Evolutionary conservation across 2,797 vertebrate species (phyloP), one percentile per base, ranked within the genome.

Genomic region (Pseudotriccus pelzelni): DNA sequence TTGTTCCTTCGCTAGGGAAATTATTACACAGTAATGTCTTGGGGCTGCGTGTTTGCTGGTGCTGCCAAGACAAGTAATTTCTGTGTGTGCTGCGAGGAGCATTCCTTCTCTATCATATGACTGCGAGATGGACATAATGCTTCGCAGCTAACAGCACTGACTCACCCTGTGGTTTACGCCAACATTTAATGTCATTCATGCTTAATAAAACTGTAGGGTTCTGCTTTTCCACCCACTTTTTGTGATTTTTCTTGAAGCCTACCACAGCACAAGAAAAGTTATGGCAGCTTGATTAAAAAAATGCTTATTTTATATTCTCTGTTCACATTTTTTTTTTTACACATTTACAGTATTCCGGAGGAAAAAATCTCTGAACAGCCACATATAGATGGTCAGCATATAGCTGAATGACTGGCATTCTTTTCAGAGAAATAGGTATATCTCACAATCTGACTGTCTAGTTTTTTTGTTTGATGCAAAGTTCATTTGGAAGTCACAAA

Each of bases 21-120:
- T 92, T 88, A 85, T 95, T 93, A 90, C 93, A 82, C 49, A 69
- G 77, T 82, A 89, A 72, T 80, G 67, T 93, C 92, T 96, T 89
- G 82, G 89, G 90, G 82, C 92, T 78, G 56, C 55, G 70, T 13
- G 9, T 87, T 94, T 89, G 93, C 70, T 86, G 78, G 50, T 88
- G 91, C 84, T 97, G 91, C 95, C 94, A 93, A 89, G 86, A 96
- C 83, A 92, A 96, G 92, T 89, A 23, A 73, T 94, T 93, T 91
- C 76, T 90, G 32, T 82, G 70, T 90, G 74, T 58, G 56, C 75
- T 86, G 75, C 70, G 73, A 92, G 81, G 49, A 89, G 83, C 79
- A 75, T 91, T 96, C 84, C 79, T 87, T 56, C 43, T 95, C 79
- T 90, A 56, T 92, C 88, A 80, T 90, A 75, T 87, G 95, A 95